Evolutionary conservation across 2,113 vertebrate species (phyloP).

Genomic region (Leucopsar rothschildi): DNA sequence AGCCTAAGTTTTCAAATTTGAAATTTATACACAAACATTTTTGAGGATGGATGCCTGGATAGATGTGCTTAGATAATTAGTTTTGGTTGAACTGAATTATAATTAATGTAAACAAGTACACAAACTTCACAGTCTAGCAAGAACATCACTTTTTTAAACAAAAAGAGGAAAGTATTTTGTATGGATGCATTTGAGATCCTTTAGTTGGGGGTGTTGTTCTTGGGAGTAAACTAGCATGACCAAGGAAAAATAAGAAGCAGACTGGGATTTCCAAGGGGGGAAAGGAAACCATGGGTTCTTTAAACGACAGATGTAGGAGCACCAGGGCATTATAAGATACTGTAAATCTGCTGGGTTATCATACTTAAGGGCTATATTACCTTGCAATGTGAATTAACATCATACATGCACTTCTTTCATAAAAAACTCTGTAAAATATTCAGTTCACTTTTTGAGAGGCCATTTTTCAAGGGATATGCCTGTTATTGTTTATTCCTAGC

Average conservation of each 20-base stretch:
- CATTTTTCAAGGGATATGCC: neutral
- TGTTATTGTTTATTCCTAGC: neutral
- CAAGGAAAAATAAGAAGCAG: neutral
- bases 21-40: neutral
- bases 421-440: neutral
- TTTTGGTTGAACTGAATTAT: neutral
- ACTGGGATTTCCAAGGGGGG: neutral
- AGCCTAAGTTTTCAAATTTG: neutral
- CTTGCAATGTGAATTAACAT: neutral
- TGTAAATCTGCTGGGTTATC: neutral
- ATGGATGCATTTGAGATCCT: neutral
- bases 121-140: neutral
- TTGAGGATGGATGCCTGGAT: neutral
- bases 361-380: neutral
- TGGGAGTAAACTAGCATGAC: neutral
- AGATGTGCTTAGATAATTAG: neutral
- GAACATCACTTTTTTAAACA: neutral
- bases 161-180: accelerated
- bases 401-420: accelerated
- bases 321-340: neutral
- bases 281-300: neutral
- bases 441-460: neutral
- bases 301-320: neutral
- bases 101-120: neutral
- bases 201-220: neutral